Evolutionary conservation across 2,797 vertebrate species (phyloP).

Genomic region (Melanogrammus aeglefinus): DNA sequence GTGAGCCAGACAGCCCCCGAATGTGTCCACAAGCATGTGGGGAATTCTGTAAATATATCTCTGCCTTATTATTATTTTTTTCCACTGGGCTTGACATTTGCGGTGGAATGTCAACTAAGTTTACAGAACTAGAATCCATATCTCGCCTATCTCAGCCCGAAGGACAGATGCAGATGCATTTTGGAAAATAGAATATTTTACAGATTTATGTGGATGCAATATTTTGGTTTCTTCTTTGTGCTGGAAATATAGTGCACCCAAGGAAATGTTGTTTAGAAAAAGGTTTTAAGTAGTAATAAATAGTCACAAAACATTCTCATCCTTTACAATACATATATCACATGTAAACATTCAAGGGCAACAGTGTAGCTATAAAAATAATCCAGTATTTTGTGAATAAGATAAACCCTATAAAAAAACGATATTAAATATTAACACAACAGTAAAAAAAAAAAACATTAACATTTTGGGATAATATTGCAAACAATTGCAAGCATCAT

Average conservation of each 20-base stretch:
- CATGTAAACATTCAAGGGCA: constrained; percentile 2
- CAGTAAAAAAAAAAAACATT: neutral
- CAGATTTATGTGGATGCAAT: neutral
- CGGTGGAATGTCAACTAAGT: neutral
- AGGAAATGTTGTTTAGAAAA: neutral
- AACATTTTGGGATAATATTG: neutral
- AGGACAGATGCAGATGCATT: neutral
- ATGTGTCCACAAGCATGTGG: neutral
- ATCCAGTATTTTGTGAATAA: neutral
- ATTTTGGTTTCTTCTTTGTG: neutral
- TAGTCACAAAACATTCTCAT: neutral
- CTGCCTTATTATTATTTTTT: neutral
- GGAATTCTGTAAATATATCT: neutral
- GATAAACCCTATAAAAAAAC: neutral
- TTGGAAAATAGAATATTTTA: neutral
- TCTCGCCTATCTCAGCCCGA: neutral
- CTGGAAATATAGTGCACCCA: neutral
- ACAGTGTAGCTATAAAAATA: neutral
- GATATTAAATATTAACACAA: neutral
- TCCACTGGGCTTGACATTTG: constrained; percentile 1
- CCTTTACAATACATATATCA: neutral
- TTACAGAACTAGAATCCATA: neutral
- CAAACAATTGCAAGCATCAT: neutral
- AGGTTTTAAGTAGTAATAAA: neutral
- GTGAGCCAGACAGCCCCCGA: neutral